Evolutionary conservation across 2,113 vertebrate species (phyloP), one percentile per base, ranked within the genome.

Genomic region (Murina feae): DNA sequence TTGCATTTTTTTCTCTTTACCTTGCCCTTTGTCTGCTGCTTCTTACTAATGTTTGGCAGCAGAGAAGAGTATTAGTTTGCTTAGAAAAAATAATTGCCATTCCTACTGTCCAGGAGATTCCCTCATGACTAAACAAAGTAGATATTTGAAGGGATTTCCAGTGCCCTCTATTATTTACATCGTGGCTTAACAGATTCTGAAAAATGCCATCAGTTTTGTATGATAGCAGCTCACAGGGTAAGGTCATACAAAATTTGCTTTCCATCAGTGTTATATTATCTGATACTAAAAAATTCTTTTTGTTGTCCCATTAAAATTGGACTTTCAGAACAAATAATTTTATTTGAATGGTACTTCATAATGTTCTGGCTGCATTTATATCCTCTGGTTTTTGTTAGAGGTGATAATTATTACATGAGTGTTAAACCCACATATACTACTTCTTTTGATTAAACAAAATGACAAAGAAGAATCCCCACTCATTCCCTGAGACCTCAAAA

Each of bases 301-400:
- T 53, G 30, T 53, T 35, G 16, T 81, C 13, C 30, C 53, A 89
- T 44, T 89, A 44, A 93, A 86, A 94, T 39, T 78, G 37, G 65
- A 63, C 88, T 96, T 96, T 91, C 35, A 78, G 66, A 88, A 94
- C 25, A 86, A 84, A 86, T 39, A 47, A 4, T 87, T 91, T 89
- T 63, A 47, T 90, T 95, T 96, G 49, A 95, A 80, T 94, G 20
- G 21, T 30, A 76, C 14, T 58, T 95, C 32, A 87, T 58, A 87
- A 85, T 81, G 85, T 97, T 90, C 47, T 86, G n/a, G 2, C 63
- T 87, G 25, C 32, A 87, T 90, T 85, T 92, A 32, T 42, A 63
- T 76, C 20, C 21, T 87, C 78, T 90, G 35, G 12, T 72, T 91
- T 94, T 93, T 94, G 66, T 37, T 51, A 94, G 37, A 66, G 6